phyloP scores from a whole-genome alignment of 2,888 invertebrate genomes.

The Thymelicus sylvestris region DNA sequence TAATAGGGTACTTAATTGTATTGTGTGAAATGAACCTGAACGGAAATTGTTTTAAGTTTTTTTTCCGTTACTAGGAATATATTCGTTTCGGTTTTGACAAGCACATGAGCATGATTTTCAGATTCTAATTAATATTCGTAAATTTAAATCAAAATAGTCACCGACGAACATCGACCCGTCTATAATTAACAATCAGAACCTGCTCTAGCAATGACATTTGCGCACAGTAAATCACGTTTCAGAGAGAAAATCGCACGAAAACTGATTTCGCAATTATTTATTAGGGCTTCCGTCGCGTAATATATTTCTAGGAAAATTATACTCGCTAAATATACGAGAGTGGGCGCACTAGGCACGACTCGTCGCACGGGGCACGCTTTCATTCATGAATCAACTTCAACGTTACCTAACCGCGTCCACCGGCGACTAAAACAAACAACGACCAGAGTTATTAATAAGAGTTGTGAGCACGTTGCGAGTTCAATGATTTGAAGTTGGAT shows the following conservation, averaged over 20 bases:
- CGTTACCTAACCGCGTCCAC: conserved; percentile 77
- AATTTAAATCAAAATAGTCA: background rate
- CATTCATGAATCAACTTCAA: conserved; percentile 84
- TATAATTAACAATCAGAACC: conserved; percentile 27
- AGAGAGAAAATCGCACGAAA: conserved; percentile 37
- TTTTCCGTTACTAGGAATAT: too few species aligned
- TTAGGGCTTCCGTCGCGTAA: conserved; percentile 73
- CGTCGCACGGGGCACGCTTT: conserved; percentile 54
- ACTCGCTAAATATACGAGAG: conserved; percentile 76
- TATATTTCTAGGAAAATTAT: conserved; percentile 75
- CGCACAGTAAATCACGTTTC: conserved; percentile 29
- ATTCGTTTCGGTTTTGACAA: too few species aligned
- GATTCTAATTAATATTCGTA: background rate
- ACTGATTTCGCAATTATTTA: conserved; percentile 46
- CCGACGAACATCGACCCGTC: conserved; percentile 11
- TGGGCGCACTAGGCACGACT: conserved; percentile 60
- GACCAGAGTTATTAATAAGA: conserved; percentile 80
- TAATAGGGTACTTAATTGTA: background rate
- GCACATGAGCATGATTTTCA: background rate
- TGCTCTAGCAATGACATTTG: conserved; percentile 28
- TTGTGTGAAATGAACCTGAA: too few species aligned
- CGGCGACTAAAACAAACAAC: conserved; percentile 76
- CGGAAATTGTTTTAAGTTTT: too few species aligned
- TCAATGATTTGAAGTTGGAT: conserved; percentile 76
- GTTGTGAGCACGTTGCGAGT: conserved; percentile 79